Evolutionary conservation across 2,797 vertebrate species (phyloP).

Genomic region (Varecia variegata): DNA sequence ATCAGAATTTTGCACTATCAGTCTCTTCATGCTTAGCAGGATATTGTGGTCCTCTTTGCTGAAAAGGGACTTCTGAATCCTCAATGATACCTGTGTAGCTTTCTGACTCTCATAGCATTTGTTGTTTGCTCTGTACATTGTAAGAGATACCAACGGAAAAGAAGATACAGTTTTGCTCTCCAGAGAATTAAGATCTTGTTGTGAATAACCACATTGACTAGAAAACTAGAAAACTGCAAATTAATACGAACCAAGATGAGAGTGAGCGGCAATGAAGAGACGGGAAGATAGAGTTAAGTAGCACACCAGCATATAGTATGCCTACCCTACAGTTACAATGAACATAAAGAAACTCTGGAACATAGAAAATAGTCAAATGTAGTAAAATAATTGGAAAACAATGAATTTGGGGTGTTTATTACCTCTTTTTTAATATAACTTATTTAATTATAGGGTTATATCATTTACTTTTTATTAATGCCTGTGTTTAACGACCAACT

Average conservation of each 20-base stretch:
- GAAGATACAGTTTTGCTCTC: no score
- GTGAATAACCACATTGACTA: not conserved
- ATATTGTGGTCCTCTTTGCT: not conserved
- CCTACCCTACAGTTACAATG: not conserved
- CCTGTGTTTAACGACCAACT: not conserved
- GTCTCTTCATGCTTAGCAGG: not conserved
- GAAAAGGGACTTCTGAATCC: not conserved
- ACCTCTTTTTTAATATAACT: not conserved
- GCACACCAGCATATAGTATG: accelerated
- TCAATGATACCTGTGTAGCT: not conserved
- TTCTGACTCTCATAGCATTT: not conserved
- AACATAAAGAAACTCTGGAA: not conserved
- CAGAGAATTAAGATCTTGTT: not conserved
- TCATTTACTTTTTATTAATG: not conserved
- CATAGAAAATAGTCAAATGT: not conserved
- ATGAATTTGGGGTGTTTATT: not conserved
- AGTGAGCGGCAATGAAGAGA: not conserved
- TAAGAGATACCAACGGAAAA: not conserved
- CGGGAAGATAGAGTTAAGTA: not conserved
- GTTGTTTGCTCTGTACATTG: not conserved
- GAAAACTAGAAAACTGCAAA: not conserved
- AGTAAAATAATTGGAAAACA: not conserved
- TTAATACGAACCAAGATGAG: not conserved
- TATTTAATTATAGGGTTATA: not conserved
- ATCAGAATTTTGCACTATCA: not conserved